Evolutionary conservation across 2,888 invertebrate species (phyloP), one percentile per base, ranked within the genome.

Genomic region (Megastigmus dorsalis): DNA sequence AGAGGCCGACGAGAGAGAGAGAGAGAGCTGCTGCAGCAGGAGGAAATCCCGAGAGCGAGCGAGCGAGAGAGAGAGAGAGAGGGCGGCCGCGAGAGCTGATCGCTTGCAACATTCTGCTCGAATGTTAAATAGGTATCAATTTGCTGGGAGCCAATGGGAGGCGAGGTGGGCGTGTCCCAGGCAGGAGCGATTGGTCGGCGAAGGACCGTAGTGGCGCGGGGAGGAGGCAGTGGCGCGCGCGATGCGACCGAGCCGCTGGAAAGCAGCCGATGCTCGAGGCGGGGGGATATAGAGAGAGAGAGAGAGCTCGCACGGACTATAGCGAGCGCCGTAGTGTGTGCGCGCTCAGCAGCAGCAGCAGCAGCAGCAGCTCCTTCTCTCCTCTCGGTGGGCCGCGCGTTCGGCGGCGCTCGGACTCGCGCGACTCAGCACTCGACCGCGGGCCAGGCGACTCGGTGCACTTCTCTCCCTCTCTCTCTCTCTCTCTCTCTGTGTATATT

Each of bases 61-160:
- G 36, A 43, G 57, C 43, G 41, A 66, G 59, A 26, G 62, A 38
- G 63, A 45, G 45, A 65, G 62, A 33, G 48, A 2, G 66, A 59
- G 60, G n/a, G 23, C 55, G 50, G 48, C 36, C 54, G 75, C n/a
- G n/a, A n/a, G n/a, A 85, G 84, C 81, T 84, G 86, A 87, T 86
- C 86, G 84, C 84, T 83, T 82, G 84, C 83, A 84, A 84, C 85
- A 84, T 85, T 85, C 84, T 83, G 83, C 85, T 85, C 84, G 84
- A 87, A 86, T 85, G 86, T 85, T 87, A 86, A 87, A 86, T 84
- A 85, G 85, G 85, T 86, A 87, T 86, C 86, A 87, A 87, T 87
- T 86, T 86, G 84, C 69, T 36, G 70, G 33, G 41, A 62, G 78
- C 85, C 84, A 84, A 85, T 85, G 75, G 70, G 69, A 54, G 62